Base-by-base conservation (phyloP, 2,888 invertebrate species). In the Mellilla xanthometata region DNA sequence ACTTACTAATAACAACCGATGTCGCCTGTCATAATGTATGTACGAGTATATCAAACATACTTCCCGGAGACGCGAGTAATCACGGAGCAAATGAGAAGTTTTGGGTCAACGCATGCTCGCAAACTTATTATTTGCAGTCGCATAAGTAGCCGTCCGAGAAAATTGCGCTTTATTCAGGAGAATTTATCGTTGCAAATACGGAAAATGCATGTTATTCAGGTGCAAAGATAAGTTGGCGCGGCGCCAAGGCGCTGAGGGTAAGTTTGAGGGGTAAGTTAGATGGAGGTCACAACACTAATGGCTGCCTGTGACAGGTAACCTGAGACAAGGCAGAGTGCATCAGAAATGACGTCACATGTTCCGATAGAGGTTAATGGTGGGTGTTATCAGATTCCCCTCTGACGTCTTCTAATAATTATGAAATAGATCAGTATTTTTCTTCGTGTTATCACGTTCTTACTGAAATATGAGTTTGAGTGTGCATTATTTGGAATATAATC, bases 261-360 rank as follows among this genome's bases (percentile, higher is more conserved):
- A 76, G 76, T 55, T 49, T 49, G 52, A 52, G 41, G 81, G 77
- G 82, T 77, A 79, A 73, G 75, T 79, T 75, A 71, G 71, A 72
- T 66, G 75, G 78, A 83, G 84, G 86, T 87, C 83, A 81, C 58
- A 60, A 65, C 72, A 68, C 81, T 89, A 89, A 89, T 88, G 85
- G 86, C 72, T 77, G 81, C 54, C 68, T 64, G 71, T 79, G 87
- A 85, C 88, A 88, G 85, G 89, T 88, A 89, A 89, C 68, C 69
- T 63, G 87, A 88, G 77, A 79, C 61, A 62, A 77, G 79, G 81
- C 83, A 85, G 85, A 88, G 88, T 88, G 88, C 88, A 88, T 76
- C 76, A 71, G 64, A n/a, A n/a, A 65, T 65, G 72, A 65, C 60
- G 60, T 42, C 53, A 40, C 42, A 52, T 57, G 40, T 23, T 12